Conservation (phyloP, 1,140 invertebrate species). For the Trypoxylus dichotomus region DNA sequence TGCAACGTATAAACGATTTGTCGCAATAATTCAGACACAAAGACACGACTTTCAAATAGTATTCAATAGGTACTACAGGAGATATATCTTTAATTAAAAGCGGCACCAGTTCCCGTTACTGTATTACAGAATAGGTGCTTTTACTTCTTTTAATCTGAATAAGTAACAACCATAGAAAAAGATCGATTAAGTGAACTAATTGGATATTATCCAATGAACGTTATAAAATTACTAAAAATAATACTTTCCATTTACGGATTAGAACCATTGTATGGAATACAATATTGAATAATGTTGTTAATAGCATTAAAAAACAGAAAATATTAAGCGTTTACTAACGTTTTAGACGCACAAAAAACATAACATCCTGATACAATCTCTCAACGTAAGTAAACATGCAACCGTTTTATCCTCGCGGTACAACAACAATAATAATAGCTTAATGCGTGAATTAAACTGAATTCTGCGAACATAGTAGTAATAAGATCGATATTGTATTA, state of each 20-base stretch:
- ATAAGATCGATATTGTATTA: no score
- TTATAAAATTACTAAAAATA: background rate
- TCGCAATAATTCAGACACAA: background rate
- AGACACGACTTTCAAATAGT: background rate
- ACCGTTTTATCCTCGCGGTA: no score
- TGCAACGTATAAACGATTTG: background rate
- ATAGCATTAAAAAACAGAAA: background rate
- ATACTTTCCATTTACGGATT: background rate
- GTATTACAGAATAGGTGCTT: background rate
- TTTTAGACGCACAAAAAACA: background rate
- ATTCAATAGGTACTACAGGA: background rate
- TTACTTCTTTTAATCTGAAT: background rate
- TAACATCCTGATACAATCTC: background rate
- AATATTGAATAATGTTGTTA: background rate
- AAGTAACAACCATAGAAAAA: background rate
- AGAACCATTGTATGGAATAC: background rate
- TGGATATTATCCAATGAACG: background rate
- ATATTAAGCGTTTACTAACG: background rate
- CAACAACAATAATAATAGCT: no score
- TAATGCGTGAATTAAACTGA: no score
- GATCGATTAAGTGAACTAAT: background rate
- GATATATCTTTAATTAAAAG: background rate
- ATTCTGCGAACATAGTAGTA: no score
- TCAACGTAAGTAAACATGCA: no score
- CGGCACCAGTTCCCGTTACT: background rate